Evolutionary conservation across 2,888 invertebrate genomes (phyloP).

Genomic region (Tiliacea aurago): DNA sequence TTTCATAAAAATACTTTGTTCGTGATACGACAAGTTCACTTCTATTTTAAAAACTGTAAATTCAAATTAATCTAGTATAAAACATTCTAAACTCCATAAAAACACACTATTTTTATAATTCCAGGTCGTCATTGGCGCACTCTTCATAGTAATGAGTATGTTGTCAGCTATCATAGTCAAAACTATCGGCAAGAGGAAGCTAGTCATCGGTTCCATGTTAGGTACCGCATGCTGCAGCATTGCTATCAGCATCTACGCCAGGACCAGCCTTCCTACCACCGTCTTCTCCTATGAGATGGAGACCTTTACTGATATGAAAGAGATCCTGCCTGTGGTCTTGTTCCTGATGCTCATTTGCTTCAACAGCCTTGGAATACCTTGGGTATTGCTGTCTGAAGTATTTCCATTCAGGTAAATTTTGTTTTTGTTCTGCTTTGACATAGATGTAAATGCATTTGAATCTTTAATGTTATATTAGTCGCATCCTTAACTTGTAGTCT

Average conservation of each 20-base stretch:
- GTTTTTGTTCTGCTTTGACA: background rate
- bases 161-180: slow-evolving; percentile 83
- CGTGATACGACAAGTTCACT: background rate
- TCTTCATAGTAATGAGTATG: slow-evolving; percentile 80
- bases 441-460: background rate
- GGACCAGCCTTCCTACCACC: slow-evolving; percentile 67
- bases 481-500: background rate
- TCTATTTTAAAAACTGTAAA: background rate
- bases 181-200: slow-evolving; percentile 82
- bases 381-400: slow-evolving; percentile 90
- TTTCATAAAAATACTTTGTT: background rate
- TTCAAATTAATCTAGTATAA: background rate
- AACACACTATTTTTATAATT: slow-evolving; percentile 51
- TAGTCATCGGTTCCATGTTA: slow-evolving; percentile 79
- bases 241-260: slow-evolving; percentile 80
- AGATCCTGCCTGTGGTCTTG: slow-evolving; percentile 81
- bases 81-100: too few species aligned
- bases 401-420: slow-evolving; percentile 89
- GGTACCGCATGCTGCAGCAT: slow-evolving; percentile 78
- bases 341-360: slow-evolving; percentile 83
- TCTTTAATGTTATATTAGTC: background rate
- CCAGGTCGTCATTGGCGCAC: slow-evolving; percentile 82
- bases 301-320: slow-evolving; percentile 83
- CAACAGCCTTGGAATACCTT: slow-evolving; percentile 87
- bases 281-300: slow-evolving; percentile 83